These are phyloP conservation scores for Tauraco hartlaubi DNA, from an alignment of 2,797 vertebrate species.

Conservation along the genomic window DNA sequence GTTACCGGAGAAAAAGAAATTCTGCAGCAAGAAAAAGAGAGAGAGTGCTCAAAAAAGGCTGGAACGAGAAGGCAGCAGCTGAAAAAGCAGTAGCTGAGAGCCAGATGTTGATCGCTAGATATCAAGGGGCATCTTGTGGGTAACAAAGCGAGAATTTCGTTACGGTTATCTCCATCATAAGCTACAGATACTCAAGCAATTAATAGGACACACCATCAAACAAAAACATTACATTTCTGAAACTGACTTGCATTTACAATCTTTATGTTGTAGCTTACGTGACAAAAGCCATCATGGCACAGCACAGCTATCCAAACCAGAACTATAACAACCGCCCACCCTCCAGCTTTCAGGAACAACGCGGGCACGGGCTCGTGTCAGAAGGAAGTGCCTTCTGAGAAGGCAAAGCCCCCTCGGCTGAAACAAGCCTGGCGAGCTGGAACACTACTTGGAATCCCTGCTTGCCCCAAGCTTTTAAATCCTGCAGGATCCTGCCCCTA, in stretches of 20 bases:
- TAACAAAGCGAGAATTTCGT: constrained; percentile 26
- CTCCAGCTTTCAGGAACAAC: neutral
- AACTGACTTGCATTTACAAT: neutral
- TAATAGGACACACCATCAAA: neutral
- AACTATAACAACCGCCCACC: neutral
- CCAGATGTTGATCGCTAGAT: neutral
- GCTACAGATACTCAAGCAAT: neutral
- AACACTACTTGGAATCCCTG: neutral
- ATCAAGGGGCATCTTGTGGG: constrained; percentile 14
- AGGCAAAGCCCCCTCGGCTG: neutral
- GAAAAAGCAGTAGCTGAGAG: constrained; percentile 1
- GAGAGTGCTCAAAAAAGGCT: neutral
- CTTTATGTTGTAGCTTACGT: neutral
- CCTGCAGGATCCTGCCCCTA: neutral
- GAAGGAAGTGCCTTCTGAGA: neutral
- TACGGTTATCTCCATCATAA: neutral
- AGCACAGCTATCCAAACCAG: neutral
- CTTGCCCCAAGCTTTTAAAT: neutral
- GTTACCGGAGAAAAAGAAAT: neutral
- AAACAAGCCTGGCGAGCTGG: neutral
- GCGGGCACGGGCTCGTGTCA: rapidly evolving
- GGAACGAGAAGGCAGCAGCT: neutral
- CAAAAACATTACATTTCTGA: neutral
- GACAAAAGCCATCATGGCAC: neutral
- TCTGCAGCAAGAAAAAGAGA: neutral